A percentile compares a stretch with the other conserved stretches of the same genome.
Conservation (phyloP, 2,888 invertebrate species). For the Himalopsyche tibetana region DNA sequence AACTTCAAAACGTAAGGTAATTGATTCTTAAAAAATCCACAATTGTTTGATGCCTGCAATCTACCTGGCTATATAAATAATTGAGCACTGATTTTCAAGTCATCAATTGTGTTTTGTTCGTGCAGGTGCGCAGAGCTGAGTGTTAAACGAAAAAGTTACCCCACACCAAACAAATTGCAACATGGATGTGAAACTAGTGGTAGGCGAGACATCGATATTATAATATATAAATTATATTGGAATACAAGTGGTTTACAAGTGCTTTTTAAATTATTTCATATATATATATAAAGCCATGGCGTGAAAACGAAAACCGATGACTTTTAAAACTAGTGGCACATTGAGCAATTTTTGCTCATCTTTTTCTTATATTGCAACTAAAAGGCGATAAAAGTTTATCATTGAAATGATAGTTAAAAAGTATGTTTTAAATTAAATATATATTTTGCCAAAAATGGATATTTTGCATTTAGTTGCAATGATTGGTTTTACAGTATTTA, state of each 20-base stretch:
- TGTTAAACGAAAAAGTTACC: not conserved
- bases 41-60: conserved; percentile 26
- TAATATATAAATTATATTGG: not conserved
- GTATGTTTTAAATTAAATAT: too few species aligned
- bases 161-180: conserved; percentile 24
- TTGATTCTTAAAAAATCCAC: conserved; percentile 32
- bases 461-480: too few species aligned
- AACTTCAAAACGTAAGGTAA: conserved; percentile 14
- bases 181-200: conserved; percentile 58
- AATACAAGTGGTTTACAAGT: not conserved
- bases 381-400: too few species aligned
- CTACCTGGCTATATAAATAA: conserved; percentile 54
- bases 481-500: too few species aligned
- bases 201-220: conserved; percentile 39
- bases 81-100: conserved; percentile 44
- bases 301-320: too few species aligned
- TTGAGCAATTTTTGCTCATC: too few species aligned
- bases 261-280: not conserved
- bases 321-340: too few species aligned
- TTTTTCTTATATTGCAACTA: too few species aligned
- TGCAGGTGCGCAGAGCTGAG: conserved; percentile 48
- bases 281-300: not conserved
- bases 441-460: too few species aligned
- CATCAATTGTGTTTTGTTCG: conserved; percentile 56
- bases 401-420: too few species aligned